phyloP scores from a whole-genome alignment of 2,113 vertebrate species.

The Maccullochella peelii region DNA sequence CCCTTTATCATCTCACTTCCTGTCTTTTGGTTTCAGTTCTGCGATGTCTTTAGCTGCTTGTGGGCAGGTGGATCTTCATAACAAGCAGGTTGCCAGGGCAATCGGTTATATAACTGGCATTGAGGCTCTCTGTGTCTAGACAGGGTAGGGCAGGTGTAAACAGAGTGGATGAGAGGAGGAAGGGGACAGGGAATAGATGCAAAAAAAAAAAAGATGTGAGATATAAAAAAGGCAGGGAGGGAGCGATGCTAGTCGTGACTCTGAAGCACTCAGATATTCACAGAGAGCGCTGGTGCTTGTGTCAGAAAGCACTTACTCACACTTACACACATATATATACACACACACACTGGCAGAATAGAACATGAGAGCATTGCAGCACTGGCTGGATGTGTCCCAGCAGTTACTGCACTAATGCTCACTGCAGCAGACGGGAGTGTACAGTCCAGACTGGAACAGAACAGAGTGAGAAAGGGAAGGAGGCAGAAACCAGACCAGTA shows the following conservation, averaged over 20 bases:
- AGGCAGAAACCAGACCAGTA: conserved; percentile 35
- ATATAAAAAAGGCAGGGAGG: background rate
- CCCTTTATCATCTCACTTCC: conserved; percentile 7
- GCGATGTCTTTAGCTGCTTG: background rate
- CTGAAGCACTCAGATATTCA: conserved; percentile 68
- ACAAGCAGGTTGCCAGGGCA: conserved; percentile 7
- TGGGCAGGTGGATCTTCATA: conserved; percentile 42
- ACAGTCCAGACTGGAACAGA: conserved; percentile 50
- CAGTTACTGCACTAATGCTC: conserved; percentile 75
- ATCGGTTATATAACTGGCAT: conserved; percentile 46
- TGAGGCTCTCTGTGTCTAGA: conserved; percentile 55
- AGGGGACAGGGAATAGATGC: conserved; percentile 25
- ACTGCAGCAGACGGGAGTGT: conserved; percentile 75
- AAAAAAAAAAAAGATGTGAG: background rate
- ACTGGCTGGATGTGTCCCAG: conserved; percentile 76
- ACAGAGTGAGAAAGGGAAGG: conserved; percentile 35
- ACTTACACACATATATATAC: conserved; percentile 33
- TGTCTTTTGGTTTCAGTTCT: conserved; percentile 6
- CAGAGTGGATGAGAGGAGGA: conserved; percentile 36
- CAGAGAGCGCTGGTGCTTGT: conserved; percentile 64
- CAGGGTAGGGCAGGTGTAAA: conserved; percentile 40
- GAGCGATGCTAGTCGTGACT: conserved; percentile 49
- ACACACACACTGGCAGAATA: conserved; percentile 70
- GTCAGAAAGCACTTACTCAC: conserved; percentile 73
- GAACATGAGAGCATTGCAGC: conserved; percentile 82